Evolutionary conservation across 2,888 invertebrate species (phyloP), one percentile per base, ranked within the genome.

Genomic region (Polyommatus icarus): DNA sequence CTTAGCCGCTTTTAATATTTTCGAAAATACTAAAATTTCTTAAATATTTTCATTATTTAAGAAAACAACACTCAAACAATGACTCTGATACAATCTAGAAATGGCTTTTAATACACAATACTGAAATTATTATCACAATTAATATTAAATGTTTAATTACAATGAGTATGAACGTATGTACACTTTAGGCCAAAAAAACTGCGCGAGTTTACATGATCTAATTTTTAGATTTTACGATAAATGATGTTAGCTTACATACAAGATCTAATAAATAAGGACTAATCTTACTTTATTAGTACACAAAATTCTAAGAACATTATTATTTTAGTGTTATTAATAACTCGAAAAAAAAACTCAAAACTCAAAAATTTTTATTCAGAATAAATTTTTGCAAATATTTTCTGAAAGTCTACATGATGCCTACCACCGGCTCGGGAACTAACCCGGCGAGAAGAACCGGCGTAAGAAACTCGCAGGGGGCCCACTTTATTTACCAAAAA

Each of bases 161-260:
- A 73, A 36, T 67, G 67, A 46, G 7, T 32, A 40, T 24, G 20
- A 32, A 32, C 15, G 18, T 77, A 77, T 77, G 77, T 77, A 77
- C 77, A 77, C 71, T 20, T 77, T 77, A 77, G 71, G 77, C 77
- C 50, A 71, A 76, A 76, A 61, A 73, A 20, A 20, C 50, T 10
- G 73, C n/a, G 50, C 8, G 40, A 73, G 24, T 73, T 73, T 50
- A 73, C 24, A 50, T 6, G 7, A 71, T 36, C 36, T 36, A 71
- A 18, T 71, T 10, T 46, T 7, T 18, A 71, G 36, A 12, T 12
- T 32, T 71, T 20, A 36, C n/a, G n/a, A 40, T 46, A 73, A 73
- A 73, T 50, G 46, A 73, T 73, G 15, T 46, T 24, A 12, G 50
- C 12, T 20, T 24, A 54, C 4, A 54, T 54, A 54, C 54, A 71